Base-by-base conservation (phyloP, 2,113 vertebrate genomes). In the Synodontis membranacea region DNA sequence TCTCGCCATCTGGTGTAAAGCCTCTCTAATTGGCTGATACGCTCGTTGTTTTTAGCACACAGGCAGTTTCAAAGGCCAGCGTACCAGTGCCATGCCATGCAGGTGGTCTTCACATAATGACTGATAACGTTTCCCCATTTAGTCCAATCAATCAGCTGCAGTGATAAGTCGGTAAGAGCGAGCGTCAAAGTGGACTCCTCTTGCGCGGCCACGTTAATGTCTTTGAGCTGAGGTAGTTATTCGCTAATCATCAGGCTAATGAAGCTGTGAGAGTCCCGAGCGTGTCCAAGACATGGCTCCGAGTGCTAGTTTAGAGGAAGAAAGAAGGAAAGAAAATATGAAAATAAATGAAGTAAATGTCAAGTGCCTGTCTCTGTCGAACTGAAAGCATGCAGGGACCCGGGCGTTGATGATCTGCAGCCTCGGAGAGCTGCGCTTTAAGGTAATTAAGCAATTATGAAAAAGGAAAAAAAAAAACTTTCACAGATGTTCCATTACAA, bases 211-310 rank as follows among this genome's bases (percentile, higher is more conserved):
- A 60, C 54, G 75, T 82, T 82, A 82, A 11, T 17, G 80, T 44
- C 48, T 82, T 74, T 74, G 68, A 83, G 68, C 80, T 31, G 56
- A 62, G 85, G 85, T 64, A 82, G 83, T 87, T 87, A 87, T 83
- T 70, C 23, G 54, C 80, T 87, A 87, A 87, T 87, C 80, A 76
- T 60, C 86, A 42, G 54, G 50, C 86, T 87, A 87, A 87, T 87
- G 86, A 87, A 31, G 68, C 80, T 66, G 56, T 28, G 80, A 76
- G 86, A 64, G 68, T 64, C 80, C 64, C 44, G 0, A 58, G 56
- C 70, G 7, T 75, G 70, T 76, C 56, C 34, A 14, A 83, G 68
- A 86, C 68, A 75, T 50, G 85, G 46, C 64, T 74, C 64, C 12
- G n/a, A 74, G 79, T 75, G 79, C 39, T 64, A 37, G 83, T 85